Evolutionary conservation across 2,113 vertebrate species (phyloP).

Genomic region (Carassius carassius): DNA sequence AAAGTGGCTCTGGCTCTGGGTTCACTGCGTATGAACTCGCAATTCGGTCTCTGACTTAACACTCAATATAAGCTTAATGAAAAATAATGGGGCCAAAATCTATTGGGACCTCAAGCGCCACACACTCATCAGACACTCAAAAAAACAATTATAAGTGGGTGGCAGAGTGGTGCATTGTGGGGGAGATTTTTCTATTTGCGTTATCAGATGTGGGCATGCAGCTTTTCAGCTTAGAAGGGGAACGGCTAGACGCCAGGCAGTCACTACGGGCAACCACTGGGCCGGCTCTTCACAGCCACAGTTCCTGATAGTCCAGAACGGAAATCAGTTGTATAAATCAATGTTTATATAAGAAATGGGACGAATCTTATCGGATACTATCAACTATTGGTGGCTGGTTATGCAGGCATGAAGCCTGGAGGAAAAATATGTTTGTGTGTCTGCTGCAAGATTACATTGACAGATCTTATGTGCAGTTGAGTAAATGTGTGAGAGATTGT

Average conservation of each 20-base stretch:
- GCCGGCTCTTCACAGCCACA: background rate
- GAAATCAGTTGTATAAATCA: slow-evolving; percentile 17
- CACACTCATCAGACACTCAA: slow-evolving; percentile 39
- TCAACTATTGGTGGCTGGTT: background rate
- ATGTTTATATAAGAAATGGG: slow-evolving; percentile 36
- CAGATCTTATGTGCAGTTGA: background rate
- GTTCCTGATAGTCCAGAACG: background rate
- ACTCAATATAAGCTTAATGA: slow-evolving; percentile 46
- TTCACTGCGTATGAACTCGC: slow-evolving; percentile 41
- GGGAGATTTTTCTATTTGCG: slow-evolving; percentile 67
- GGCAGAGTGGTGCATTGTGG: slow-evolving; percentile 48
- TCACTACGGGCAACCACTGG: background rate
- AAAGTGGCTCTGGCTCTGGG: background rate
- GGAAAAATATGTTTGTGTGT: background rate
- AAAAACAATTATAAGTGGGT: slow-evolving; percentile 61
- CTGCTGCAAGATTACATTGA: background rate
- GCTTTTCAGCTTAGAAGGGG: slow-evolving; percentile 54
- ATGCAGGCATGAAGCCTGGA: background rate
- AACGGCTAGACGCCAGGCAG: background rate
- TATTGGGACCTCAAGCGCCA: slow-evolving; percentile 17
- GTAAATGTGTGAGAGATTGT: slow-evolving; percentile 13
- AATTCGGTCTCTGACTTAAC: slow-evolving; percentile 17
- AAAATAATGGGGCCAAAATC: slow-evolving; percentile 45
- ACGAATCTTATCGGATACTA: background rate
- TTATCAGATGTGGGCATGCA: slow-evolving; percentile 72